Percentiles rank a stretch among this genome's conserved stretches.
Conservation (phyloP, 2,888 invertebrate genomes). For the Spodoptera exigua region DNA sequence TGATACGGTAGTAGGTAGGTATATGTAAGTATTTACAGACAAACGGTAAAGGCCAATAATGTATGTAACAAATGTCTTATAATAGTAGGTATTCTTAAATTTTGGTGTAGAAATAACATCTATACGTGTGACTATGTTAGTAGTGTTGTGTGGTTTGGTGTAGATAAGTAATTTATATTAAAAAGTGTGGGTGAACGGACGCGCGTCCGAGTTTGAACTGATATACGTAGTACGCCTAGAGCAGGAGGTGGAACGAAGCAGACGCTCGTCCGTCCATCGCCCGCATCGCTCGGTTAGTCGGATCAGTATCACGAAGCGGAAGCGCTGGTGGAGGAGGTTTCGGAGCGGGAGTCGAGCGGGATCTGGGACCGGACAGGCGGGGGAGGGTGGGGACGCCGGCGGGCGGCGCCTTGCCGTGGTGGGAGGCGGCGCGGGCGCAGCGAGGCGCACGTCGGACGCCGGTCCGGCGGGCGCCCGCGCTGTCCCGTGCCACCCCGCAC, state of each 20-base stretch:
- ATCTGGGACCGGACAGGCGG: constrained; percentile 43
- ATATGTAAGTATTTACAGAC: constrained; percentile 83
- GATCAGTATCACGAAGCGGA: constrained; percentile 84
- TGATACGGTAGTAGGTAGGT: constrained; percentile 64
- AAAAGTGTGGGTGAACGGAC: constrained; percentile 82
- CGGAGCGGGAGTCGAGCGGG: constrained; percentile 54
- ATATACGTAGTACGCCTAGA: constrained; percentile 33
- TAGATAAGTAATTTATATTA: constrained; percentile 73
- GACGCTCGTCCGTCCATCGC: constrained; percentile 85
- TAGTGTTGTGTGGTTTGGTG: constrained; percentile 87
- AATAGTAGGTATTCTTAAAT: constrained; percentile 70
- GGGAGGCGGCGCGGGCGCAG: constrained; percentile 85
- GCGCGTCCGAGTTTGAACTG: constrained; percentile 70
- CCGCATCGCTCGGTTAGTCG: constrained; percentile 83
- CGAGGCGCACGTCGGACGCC: constrained; percentile 69
- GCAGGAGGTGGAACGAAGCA: constrained; percentile 51
- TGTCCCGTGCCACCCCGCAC: constrained; percentile 86
- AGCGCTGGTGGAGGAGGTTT: constrained; percentile 74
- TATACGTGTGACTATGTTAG: constrained; percentile 86
- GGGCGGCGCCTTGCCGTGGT: constrained; percentile 80
- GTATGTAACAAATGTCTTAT: constrained; percentile 68
- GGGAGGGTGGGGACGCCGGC: constrained; percentile 75
- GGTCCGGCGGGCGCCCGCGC: constrained; percentile 75
- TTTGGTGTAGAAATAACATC: constrained; percentile 89
- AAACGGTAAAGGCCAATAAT: constrained; percentile 76